Conservation (phyloP, 2,113 vertebrate genomes). For the Eulemur macaco region DNA sequence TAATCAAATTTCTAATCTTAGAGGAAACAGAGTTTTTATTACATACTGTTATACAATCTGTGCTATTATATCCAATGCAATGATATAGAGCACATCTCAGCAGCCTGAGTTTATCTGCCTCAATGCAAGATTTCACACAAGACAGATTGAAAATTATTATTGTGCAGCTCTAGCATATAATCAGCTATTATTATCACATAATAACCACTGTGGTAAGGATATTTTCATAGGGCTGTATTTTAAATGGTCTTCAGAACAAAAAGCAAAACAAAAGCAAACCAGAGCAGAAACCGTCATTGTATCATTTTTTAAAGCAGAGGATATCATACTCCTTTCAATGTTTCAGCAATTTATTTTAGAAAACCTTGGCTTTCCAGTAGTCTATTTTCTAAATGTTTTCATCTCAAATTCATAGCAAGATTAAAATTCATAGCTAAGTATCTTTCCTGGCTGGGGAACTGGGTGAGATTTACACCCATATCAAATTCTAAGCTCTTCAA, state of each 20-base stretch:
- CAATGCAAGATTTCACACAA: conserved; percentile 56
- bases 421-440: background rate
- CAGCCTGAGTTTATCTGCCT: conserved; percentile 39
- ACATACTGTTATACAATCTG: conserved; percentile 37
- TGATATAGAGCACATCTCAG: conserved; percentile 12
- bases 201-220: background rate
- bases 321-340: background rate
- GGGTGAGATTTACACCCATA: background rate
- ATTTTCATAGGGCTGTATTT: background rate
- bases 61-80: conserved; percentile 21
- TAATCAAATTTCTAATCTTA: conserved; percentile 50
- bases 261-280: conserved; percentile 35
- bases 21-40: conserved; percentile 34
- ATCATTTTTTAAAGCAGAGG: background rate
- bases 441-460: background rate
- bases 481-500: background rate
- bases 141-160: conserved; percentile 70
- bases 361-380: background rate
- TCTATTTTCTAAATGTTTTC: background rate
- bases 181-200: background rate
- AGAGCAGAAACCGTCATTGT: background rate
- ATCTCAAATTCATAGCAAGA: background rate
- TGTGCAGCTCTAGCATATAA: conserved; percentile 33
- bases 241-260: conserved; percentile 37
- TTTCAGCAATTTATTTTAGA: background rate